Conservation (phyloP, 2,797 vertebrate species). For the Linurgus olivaceus region DNA sequence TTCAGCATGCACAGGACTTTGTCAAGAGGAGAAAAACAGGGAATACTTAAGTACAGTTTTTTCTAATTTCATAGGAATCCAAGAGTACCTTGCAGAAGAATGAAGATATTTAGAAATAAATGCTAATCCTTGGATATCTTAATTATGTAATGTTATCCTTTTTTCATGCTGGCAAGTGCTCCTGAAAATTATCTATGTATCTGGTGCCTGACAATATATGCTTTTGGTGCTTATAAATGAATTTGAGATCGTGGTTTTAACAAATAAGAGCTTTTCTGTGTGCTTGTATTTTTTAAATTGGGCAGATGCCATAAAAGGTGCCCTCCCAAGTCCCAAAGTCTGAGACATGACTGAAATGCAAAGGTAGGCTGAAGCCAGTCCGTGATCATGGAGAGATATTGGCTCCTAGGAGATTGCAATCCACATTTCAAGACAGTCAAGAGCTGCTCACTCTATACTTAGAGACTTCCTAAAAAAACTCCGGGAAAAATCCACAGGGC, state of each 20-base stretch:
- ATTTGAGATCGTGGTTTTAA: background rate
- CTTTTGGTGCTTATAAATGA: background rate
- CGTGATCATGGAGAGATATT: accelerated
- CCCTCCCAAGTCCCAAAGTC: background rate
- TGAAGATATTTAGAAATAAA: background rate
- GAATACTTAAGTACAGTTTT: background rate
- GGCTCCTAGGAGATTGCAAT: background rate
- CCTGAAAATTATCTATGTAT: background rate
- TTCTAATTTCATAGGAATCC: background rate
- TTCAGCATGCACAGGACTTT: background rate
- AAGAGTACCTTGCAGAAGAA: background rate
- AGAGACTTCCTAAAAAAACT: background rate
- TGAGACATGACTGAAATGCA: background rate
- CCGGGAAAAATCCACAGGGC: background rate
- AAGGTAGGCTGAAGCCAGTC: background rate
- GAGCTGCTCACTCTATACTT: background rate
- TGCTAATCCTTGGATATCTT: background rate
- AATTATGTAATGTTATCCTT: background rate
- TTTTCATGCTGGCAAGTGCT: background rate
- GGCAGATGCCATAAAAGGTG: background rate
- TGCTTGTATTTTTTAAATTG: background rate
- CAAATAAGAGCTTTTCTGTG: background rate
- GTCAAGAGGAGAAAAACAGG: background rate
- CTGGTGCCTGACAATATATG: background rate
- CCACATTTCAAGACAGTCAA: background rate